A percentile compares a stretch with the other conserved stretches of the same genome.
Conservation (phyloP, 2,888 invertebrate species). For the Tipula helvola region DNA sequence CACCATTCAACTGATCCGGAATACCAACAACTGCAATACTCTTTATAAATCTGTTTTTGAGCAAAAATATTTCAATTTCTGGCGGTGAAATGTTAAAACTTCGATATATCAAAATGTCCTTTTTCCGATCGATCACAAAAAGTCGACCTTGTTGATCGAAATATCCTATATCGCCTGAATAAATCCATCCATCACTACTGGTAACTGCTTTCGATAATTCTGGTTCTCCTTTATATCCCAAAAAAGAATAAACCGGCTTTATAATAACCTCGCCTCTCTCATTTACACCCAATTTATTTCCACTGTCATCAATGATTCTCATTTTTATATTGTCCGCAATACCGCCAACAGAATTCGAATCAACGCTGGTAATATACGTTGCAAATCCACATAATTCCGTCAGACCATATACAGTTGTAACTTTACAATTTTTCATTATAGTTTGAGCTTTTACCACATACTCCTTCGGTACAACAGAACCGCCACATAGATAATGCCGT, state of each 20-base stretch:
- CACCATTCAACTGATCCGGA: not conserved
- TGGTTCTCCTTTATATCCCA: slow-evolving; percentile 8
- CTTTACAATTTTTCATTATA: not conserved
- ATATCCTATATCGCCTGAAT: slow-evolving; percentile 32
- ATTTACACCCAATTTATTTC: not conserved
- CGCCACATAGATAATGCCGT: not conserved
- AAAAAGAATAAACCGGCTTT: not conserved
- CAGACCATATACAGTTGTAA: not conserved
- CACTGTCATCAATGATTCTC: not conserved
- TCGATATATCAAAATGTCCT: slow-evolving; percentile 25
- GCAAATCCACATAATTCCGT: not conserved
- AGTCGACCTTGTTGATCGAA: slow-evolving; percentile 30
- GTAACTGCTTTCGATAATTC: slow-evolving; percentile 22
- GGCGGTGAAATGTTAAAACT: slow-evolving; percentile 20
- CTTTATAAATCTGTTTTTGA: not conserved
- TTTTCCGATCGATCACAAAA: slow-evolving; percentile 25
- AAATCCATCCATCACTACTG: slow-evolving; percentile 30
- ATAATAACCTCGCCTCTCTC: not conserved
- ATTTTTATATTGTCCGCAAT: not conserved
- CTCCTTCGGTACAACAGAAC: not conserved
- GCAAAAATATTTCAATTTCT: slow-evolving; percentile 27
- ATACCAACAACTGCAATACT: slow-evolving; percentile 7
- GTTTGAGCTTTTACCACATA: not conserved
- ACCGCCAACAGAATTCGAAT: not conserved
- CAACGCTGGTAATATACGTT: not conserved